Base-by-base conservation (phyloP, 2,797 vertebrate genomes). In the Gorsachius magnificus region DNA sequence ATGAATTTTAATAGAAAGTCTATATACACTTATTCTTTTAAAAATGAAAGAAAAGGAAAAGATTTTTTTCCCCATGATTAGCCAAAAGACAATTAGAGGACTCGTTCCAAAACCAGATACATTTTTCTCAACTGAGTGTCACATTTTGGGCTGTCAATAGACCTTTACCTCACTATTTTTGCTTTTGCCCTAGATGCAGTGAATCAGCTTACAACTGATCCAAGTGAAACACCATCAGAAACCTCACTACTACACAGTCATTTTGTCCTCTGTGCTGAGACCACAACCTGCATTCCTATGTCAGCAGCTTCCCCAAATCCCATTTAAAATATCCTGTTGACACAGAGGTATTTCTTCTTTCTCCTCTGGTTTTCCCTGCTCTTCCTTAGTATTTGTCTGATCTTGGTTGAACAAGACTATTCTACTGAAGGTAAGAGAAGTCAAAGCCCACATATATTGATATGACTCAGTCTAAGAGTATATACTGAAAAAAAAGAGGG, bases 1-100 rank as follows among this genome's bases (percentile, higher is more conserved):
- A 29, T 78, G 29, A 88, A 88, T 95, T 95, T 81, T 90, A 96
- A 91, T 68, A 83, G 81, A 90, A 91, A 95, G 46, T 60, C 69
- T 90, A 33, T 75, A 74, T 50, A 60, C 14, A 76, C 38, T 80
- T 68, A 64, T 24, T 87, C 54, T 89, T 72, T 46, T 43, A 53
- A 81, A 91, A 96, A 66, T 28, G 1, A 92, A 93, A 50, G 24
- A 75, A 86, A 91, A 63, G 13, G 1, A 10, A 66, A 58, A 58
- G 16, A 21, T 16, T 54, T 51, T 68, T 77, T 77, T 83, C 63
- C 31, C 28, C 18, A 5, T 16, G 1, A 64, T 64, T 60, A 85
- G 22, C 31, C 53, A 80, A 81, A 87, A 88, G 18, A 83, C 57
- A 83, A 86, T 66, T 75, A 91, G 11, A 91, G 28, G 13, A 89